A percentile compares a stretch with the other conserved stretches of the same genome.
phyloP scores from a whole-genome alignment of 2,113 vertebrate genomes.

The Nettapus auritus region DNA sequence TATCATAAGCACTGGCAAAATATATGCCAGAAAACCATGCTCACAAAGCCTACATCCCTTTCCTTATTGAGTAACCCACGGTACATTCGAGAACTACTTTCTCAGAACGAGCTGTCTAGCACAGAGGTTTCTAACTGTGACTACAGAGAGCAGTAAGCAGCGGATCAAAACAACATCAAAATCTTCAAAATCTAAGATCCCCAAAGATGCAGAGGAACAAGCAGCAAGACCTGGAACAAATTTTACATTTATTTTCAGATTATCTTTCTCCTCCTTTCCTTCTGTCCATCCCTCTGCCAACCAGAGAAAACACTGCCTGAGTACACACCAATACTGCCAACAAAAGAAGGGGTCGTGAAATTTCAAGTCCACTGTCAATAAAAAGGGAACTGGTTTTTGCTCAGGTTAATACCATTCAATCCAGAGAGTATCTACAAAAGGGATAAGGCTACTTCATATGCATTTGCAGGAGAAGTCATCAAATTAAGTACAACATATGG shows the following conservation, averaged over 20 bases:
- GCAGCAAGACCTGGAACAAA: not conserved
- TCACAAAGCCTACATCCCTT: not conserved
- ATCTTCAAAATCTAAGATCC: not conserved
- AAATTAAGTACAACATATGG: not conserved
- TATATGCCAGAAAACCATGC: not conserved
- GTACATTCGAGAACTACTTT: not conserved
- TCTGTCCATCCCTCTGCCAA: conserved; percentile 1
- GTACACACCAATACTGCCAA: not conserved
- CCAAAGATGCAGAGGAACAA: not conserved
- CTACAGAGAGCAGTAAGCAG: not conserved
- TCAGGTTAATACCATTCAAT: not conserved
- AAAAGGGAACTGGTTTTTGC: not conserved
- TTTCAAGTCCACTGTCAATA: not conserved
- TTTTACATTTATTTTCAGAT: not conserved
- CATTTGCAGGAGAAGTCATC: not conserved
- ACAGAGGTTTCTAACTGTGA: not conserved
- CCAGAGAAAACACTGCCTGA: not conserved
- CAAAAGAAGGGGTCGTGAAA: not conserved
- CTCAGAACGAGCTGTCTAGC: not conserved
- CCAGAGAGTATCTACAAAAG: not conserved
- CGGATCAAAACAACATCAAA: not conserved
- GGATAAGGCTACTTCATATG: not conserved
- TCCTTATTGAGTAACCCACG: not conserved
- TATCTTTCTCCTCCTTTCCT: not conserved
- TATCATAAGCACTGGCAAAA: not conserved